Evolutionary conservation across 2,888 invertebrate genomes (phyloP).

Genomic region (Meliscaeva auricollis): DNA sequence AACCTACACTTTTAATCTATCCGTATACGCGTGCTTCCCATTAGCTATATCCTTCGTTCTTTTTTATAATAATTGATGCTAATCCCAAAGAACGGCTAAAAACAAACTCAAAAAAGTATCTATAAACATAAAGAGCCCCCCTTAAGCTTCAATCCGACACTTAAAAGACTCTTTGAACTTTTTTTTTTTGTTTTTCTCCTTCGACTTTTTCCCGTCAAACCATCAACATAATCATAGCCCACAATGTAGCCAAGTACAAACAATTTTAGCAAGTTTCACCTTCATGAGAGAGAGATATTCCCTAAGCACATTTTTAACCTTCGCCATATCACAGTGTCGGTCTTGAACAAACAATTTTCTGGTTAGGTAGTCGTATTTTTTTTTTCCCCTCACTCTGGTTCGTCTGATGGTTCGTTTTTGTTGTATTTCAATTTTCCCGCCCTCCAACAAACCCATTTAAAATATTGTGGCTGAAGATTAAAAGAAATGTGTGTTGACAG

Average conservation of each 20-base stretch:
- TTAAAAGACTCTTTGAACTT: constrained; percentile 20
- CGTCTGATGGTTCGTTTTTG: neutral
- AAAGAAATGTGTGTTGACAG: constrained; percentile 4
- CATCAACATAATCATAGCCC: neutral
- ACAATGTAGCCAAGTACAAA: constrained; percentile 16
- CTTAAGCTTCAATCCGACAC: constrained; percentile 27
- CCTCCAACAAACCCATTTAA: neutral
- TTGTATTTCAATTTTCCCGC: constrained; percentile 14
- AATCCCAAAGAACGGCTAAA: constrained; percentile 2
- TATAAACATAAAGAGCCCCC: constrained; percentile 9
- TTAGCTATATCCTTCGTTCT: constrained; percentile 10
- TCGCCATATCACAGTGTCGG: neutral
- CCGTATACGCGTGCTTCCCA: neutral
- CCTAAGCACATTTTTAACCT: constrained; percentile 21
- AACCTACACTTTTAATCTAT: neutral
- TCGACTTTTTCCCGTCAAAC: neutral
- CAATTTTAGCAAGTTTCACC: constrained; percentile 30
- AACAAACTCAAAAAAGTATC: constrained; percentile 3
- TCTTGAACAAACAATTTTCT: constrained; percentile 30
- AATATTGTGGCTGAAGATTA: neutral
- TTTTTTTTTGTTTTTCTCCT: neutral
- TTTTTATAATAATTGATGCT: constrained; percentile 16
- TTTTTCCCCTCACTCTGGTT: neutral
- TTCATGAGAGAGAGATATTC: constrained; percentile 9
- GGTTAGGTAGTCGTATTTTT: neutral